Evolutionary conservation across 2,113 vertebrate genomes (phyloP), one percentile per base, ranked within the genome.

Genomic region (Micromys minutus): DNA sequence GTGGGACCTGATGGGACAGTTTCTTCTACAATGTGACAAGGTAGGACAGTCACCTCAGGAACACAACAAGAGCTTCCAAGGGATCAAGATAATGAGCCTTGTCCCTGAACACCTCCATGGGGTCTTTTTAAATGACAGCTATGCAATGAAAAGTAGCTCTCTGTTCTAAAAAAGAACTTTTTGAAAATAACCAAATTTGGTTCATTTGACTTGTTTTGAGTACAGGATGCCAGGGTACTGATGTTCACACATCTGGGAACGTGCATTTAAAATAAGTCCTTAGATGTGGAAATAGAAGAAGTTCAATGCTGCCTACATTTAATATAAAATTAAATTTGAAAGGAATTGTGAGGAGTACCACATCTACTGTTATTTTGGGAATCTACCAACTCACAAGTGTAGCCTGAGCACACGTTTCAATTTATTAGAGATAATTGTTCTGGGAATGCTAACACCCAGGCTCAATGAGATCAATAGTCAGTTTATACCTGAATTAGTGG

Each of bases 401-500:
- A 95, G 75, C 94, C 80, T 94, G 72, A 92, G 85, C 80, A 79
- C 75, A 96, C 19, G 45, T 71, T 95, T 86, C 80, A 97, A 94
- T 97, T 95, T 97, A 83, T 97, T 97, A 97, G 91, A 79, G 81
- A 81, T 97, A 86, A 97, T 97, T 97, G 71, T 96, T 95, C 80
- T 86, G 96, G 90, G 94, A 96, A 94, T 92, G 81, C 71, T 93
- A 75, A 90, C 76, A 90, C 65, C 91, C 94, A 95, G 67, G 67
- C 87, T 94, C 59, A 7, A 39, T 92, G 91, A 93, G 76, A 95
- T 95, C 96, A 97, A 96, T 97, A 96, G 86, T 57, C 79, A 94
- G 72, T 94, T 96, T 94, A 85, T 85, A 69, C 31, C 16, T 96
- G 92, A 95, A 93, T 92, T 95, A 91, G 52, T 50, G 59, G 29